phyloP scores from a whole-genome alignment of 2,888 invertebrate genomes.

The Tetragonisca angustula region DNA sequence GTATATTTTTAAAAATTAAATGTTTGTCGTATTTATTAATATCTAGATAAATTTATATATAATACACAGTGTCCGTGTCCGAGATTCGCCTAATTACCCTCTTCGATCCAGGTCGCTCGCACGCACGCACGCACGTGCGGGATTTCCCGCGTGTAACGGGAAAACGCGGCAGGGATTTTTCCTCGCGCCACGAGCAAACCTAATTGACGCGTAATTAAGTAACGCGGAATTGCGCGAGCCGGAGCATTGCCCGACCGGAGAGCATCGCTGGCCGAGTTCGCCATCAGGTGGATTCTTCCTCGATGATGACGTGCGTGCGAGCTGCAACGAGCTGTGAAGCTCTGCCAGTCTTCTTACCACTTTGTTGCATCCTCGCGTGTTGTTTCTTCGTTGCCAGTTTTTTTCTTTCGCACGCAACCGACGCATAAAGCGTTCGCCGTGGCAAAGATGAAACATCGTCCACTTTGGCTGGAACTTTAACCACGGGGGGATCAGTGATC shows the following conservation, averaged over 20 bases:
- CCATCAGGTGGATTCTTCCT: conserved; percentile 13
- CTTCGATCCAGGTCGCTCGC: conserved; percentile 69
- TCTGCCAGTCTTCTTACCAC: neutral
- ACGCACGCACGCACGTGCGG: conserved; percentile 40
- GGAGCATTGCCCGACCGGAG: conserved; percentile 19
- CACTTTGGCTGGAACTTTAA: neutral
- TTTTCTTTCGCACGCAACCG: no score
- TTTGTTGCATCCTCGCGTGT: neutral
- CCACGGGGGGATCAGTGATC: neutral
- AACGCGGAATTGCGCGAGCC: conserved; percentile 44
- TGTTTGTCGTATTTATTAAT: no score
- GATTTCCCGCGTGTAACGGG: conserved; percentile 47
- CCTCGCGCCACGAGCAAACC: conserved; percentile 16
- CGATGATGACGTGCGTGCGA: conserved; percentile 3
- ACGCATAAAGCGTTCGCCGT: neutral
- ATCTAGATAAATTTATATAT: no score
- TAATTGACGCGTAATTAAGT: conserved; percentile 59
- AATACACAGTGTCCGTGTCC: conserved; percentile 22
- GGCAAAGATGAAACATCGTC: conserved; percentile 1
- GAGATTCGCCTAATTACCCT: conserved; percentile 69
- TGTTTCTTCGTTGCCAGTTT: neutral
- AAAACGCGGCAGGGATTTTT: conserved; percentile 29
- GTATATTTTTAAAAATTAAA: no score
- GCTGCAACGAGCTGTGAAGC: neutral
- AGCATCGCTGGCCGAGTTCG: conserved; percentile 26